phyloP scores from a whole-genome alignment of 2,797 vertebrate genomes.

The Malurus splendens region DNA sequence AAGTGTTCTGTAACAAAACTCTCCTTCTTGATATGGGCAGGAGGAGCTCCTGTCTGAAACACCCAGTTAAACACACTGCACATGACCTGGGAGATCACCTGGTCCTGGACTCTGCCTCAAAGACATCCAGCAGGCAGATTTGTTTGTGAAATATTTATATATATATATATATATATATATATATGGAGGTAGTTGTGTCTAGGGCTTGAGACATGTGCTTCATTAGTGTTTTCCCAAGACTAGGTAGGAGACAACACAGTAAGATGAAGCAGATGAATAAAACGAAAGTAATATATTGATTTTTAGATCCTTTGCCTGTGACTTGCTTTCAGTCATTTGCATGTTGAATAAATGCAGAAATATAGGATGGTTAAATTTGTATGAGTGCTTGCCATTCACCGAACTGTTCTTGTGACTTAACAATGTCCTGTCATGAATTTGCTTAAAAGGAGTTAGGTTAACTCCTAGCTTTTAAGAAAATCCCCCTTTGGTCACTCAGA shows the following conservation, averaged over 20 bases:
- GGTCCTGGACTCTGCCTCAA: fast-evolving
- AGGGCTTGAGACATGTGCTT: background rate
- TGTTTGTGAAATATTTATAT: background rate
- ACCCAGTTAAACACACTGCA: fast-evolving
- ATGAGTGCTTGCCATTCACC: background rate
- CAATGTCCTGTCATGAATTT: background rate
- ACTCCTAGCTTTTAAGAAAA: background rate
- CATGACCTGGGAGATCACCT: fast-evolving
- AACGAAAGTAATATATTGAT: background rate
- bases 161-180: background rate
- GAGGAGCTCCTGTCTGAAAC: background rate
- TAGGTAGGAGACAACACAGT: background rate
- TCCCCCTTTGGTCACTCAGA: background rate
- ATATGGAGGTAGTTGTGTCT: background rate
- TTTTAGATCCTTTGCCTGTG: background rate
- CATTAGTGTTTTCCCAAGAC: background rate
- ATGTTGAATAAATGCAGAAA: background rate
- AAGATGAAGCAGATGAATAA: background rate
- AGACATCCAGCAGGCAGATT: background rate
- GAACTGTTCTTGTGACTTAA: background rate
- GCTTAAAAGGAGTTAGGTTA: background rate
- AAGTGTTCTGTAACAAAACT: background rate
- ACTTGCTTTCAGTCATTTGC: background rate
- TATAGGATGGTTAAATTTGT: background rate
- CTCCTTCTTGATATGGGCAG: fast-evolving